Base-by-base conservation (phyloP, 2,888 invertebrate genomes). In the Glomeris marginata region DNA sequence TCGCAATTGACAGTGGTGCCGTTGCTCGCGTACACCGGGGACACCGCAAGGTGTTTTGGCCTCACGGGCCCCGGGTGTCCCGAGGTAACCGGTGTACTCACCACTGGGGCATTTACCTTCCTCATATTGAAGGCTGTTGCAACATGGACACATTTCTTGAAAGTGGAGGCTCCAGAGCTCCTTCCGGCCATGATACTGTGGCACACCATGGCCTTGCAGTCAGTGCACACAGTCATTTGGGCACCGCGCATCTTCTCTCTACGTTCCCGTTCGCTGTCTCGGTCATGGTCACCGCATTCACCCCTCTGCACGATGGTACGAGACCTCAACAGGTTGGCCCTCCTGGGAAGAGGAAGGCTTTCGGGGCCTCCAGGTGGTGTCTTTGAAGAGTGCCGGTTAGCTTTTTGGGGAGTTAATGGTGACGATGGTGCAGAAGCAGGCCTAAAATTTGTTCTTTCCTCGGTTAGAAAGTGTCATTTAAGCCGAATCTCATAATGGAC, bases 161-260 rank as follows among this genome's bases (percentile, higher is more conserved):
- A 8, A 3, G 28, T 28, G 28, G 28, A 28, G 8, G 28, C 8
- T 36, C 40, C n/a, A n/a, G n/a, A 41, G 36, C 43, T 47, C 13
- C 50, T 38, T 33, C 44, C 47, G 21, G 52, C 52, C 69, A 87
- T 81, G 65, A 92, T 90, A 65, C 92, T 90, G 71, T 90, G 87
- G 60, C 88, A 77, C 52, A 92, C 85, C 81, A 92, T 84, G 53
- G 84, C 81, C 66, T 87, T 87, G 72, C 92, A 94, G 73, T 92
- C 92, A 67, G 85, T 83, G 66, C 92, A 94, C 44, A 92, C 88
- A 54, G 82, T 80, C 81, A 90, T 86, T 63, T 84, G 78, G 53
- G 85, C 80, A 42, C 73, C 72, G 56, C 64, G 66, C 54, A 66
- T 36, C 43, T 57, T 54, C n/a, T 57, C 55, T n/a, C 37, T 37